Conservation (phyloP, 2,888 invertebrate genomes). For the Oscheius onirici region DNA sequence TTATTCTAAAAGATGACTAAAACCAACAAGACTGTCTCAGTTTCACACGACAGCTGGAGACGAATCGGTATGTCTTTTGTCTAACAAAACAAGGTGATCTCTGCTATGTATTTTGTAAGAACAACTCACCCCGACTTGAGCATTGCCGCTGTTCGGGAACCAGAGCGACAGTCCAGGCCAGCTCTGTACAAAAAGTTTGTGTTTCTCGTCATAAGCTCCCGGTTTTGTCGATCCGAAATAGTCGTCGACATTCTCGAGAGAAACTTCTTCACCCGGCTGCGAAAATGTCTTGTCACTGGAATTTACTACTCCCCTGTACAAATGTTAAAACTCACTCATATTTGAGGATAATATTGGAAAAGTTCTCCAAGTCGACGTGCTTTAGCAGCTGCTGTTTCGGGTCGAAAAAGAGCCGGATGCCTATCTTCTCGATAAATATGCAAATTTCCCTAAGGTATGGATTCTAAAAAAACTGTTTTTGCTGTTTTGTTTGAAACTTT, state of each 20-base stretch:
- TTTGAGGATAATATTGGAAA: slow-evolving; percentile 94
- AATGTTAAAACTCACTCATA: slow-evolving; percentile 81
- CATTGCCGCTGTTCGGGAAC: slow-evolving; percentile 86
- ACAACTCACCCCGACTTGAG: slow-evolving; percentile 72
- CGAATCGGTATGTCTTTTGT: no score
- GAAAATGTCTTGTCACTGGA: slow-evolving; percentile 67
- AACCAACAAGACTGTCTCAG: no score
- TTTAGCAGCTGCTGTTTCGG: slow-evolving; percentile 88
- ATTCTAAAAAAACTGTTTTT: slow-evolving; percentile 78
- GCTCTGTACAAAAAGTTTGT: slow-evolving; percentile 92
- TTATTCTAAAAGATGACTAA: no score
- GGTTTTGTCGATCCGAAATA: slow-evolving; percentile 99
- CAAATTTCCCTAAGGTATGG: slow-evolving; percentile 94
- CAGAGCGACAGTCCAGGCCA: slow-evolving; percentile 96
- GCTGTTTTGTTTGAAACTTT: neutral
- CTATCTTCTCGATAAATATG: slow-evolving; percentile 94
- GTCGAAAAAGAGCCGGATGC: slow-evolving; percentile 94
- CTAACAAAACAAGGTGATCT: no score
- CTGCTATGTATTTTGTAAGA: no score
- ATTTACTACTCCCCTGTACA: no score
- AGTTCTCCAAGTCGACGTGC: slow-evolving; percentile 95
- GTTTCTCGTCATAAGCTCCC: slow-evolving; percentile 93
- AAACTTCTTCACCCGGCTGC: slow-evolving; percentile 93
- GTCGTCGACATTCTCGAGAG: slow-evolving; percentile 97
- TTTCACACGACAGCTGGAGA: no score